Percentiles rank a stretch among this genome's conserved stretches.
These are phyloP conservation scores for Melolontha melolontha DNA, from an alignment of 2,888 invertebrate species.

Conservation along the genomic window DNA sequence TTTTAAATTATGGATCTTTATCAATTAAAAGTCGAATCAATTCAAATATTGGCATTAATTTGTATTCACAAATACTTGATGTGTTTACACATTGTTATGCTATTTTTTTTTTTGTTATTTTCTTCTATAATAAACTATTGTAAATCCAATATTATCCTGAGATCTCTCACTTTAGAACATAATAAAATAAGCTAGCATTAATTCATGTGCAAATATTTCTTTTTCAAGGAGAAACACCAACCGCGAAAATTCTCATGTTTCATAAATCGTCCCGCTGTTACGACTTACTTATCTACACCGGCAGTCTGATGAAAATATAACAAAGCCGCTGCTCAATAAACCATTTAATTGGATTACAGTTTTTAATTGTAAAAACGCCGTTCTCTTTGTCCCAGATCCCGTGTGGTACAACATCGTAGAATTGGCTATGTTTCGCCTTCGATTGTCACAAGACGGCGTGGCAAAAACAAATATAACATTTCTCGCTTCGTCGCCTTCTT, in stretches of 20 bases:
- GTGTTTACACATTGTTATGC: too few species aligned
- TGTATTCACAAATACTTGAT: too few species aligned
- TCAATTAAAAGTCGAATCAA: too few species aligned
- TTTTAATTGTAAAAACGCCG: slow-evolving; percentile 34
- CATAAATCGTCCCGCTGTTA: slow-evolving; percentile 2
- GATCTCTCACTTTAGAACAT: too few species aligned
- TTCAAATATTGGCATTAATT: too few species aligned
- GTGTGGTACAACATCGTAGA: not conserved
- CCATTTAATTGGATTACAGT: slow-evolving; percentile 43
- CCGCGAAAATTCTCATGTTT: not conserved
- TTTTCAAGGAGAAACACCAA: not conserved
- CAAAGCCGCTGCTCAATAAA: slow-evolving; percentile 38
- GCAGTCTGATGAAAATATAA: slow-evolving; percentile 13
- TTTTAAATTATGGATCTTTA: too few species aligned
- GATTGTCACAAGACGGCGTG: not conserved
- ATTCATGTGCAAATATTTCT: slow-evolving; percentile 27
- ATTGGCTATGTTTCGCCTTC: not conserved
- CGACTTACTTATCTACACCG: slow-evolving; percentile 28
- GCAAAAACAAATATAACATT: slow-evolving; percentile 35
- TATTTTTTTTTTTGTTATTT: too few species aligned
- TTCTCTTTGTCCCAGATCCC: slow-evolving; percentile 6
- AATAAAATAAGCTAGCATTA: not conserved
- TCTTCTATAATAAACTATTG: too few species aligned
- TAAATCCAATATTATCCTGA: too few species aligned
- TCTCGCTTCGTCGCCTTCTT: slow-evolving; percentile 31